A percentile compares a stretch with the other conserved stretches of the same genome.
Conservation (phyloP, 1,140 invertebrate genomes). For the Conus ventricosus region DNA sequence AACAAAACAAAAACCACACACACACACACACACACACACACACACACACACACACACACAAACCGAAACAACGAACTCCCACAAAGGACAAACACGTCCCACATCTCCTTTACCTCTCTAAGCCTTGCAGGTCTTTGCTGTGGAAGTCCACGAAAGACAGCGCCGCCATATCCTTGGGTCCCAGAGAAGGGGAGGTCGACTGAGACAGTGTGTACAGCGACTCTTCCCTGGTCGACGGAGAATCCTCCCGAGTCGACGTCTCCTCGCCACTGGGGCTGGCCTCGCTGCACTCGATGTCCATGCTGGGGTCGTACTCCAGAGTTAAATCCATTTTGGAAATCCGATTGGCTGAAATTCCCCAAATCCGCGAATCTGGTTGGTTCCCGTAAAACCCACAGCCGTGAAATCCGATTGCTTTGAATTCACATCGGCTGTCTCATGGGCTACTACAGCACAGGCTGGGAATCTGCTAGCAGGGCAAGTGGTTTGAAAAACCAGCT, state of each 20-base stretch:
- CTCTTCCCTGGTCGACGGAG: neutral
- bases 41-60: slow-evolving; percentile 13
- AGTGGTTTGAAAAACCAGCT: too few species aligned
- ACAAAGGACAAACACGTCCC: too few species aligned
- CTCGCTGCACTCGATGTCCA: neutral
- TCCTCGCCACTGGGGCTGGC: slow-evolving; percentile 4
- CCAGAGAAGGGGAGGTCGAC: neutral
- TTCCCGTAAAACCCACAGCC: too few species aligned
- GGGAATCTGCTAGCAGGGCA: too few species aligned
- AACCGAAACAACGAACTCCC: neutral
- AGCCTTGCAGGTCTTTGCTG: neutral
- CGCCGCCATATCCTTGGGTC: neutral
- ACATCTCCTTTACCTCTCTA: neutral
- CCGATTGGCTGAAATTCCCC: neutral
- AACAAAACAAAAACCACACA: too few species aligned
- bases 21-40: slow-evolving; percentile 8
- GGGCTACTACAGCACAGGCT: too few species aligned
- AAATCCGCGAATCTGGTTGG: too few species aligned
- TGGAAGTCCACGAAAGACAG: slow-evolving; percentile 14
- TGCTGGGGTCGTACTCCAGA: neutral
- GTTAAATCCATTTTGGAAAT: neutral
- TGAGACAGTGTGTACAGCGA: slow-evolving; percentile 14
- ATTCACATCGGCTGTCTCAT: too few species aligned
- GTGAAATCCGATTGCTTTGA: too few species aligned
- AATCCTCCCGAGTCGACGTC: neutral